Evolutionary conservation across 2,797 vertebrate species (phyloP).

Genomic region (Zenarchopterus dispar): DNA sequence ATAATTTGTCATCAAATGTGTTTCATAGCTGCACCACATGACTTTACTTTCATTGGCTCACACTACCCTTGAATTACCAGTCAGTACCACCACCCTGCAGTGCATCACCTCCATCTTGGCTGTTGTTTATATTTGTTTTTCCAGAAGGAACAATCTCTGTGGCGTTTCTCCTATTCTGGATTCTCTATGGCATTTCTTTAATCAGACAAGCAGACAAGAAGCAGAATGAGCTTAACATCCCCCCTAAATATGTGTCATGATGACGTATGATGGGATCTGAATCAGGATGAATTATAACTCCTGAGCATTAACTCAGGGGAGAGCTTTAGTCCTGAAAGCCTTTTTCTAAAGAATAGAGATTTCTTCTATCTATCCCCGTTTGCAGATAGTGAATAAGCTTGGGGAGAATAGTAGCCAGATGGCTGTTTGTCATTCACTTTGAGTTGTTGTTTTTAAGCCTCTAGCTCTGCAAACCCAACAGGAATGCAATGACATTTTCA

Average conservation of each 20-base stretch:
- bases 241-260: slow-evolving; percentile 39
- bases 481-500: slow-evolving; percentile 28
- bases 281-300: slow-evolving; percentile 60
- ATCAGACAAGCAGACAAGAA: slow-evolving; percentile 47
- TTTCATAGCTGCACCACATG: too few species aligned
- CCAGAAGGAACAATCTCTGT: slow-evolving; percentile 41
- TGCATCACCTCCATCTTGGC: slow-evolving; percentile 9
- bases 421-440: slow-evolving; percentile 64
- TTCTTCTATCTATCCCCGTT: slow-evolving; percentile 66
- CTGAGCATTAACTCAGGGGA: slow-evolving; percentile 56
- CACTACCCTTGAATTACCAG: too few species aligned
- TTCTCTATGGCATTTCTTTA: slow-evolving; percentile 36
- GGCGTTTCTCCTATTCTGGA: slow-evolving; percentile 28
- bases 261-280: slow-evolving; percentile 61
- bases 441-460: slow-evolving; percentile 38
- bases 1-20: too few species aligned
- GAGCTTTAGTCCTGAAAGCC: slow-evolving; percentile 56
- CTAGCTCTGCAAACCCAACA: slow-evolving; percentile 44
- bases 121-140: slow-evolving; percentile 23
- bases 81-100: slow-evolving; percentile 19
- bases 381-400: slow-evolving; percentile 56
- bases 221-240: slow-evolving; percentile 52
- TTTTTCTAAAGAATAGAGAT: slow-evolving; percentile 55
- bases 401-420: slow-evolving; percentile 57
- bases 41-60: too few species aligned